Base-by-base conservation (phyloP, 53 echinoderm and acorn worm genomes). In the Holothuria scabra region DNA sequence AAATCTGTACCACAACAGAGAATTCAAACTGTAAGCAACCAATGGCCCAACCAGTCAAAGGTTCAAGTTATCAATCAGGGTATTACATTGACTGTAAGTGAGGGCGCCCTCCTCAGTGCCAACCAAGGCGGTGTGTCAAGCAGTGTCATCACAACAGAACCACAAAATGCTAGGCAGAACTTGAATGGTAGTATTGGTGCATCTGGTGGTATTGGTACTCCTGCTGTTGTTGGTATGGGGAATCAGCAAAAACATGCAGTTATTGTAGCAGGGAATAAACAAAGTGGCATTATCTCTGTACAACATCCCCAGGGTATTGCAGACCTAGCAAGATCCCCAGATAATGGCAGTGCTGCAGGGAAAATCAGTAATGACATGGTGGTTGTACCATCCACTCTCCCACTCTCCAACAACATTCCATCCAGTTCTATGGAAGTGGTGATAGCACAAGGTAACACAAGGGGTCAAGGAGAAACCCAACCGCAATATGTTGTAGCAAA, bases 361-460 rank as follows among this genome's bases (percentile, higher is more conserved):
- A 52, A 52, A 52, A 31, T 78, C 56, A 58, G 78, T 32, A 78
- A 78, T 0, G 78, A 78, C 21, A 78, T 78, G 78, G 78, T 78
- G 20, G 56, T 78, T 18, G 32, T 78, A 19, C 78, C 78, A 3
- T 46, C 72, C 44, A 72, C 72, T 28, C 52, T 28, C 78, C 56
- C 48, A 78, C 29, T 78, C 14, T 78, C 78, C 48, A 78, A 34
- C 56, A 78, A 78, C 78, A 78, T 78, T 78, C 78, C 78, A 78
- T 18, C 18, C 23, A 78, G 32, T 58, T 19, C 78, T 78, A 32
- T 78, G 24, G 78, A 78, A 58, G 28, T 59, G 20, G 57, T 78
- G 31, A 78, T 78, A 55, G 28, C 78, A 46, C 78, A 56, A 56
- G 33, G 11, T 57, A 78, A 76, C 18, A 18, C n/a, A 16, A 48